A percentile compares a stretch with the other conserved stretches of the same genome.
phyloP scores from a whole-genome alignment of 2,888 invertebrate species.

The Augochlorella aurata region DNA sequence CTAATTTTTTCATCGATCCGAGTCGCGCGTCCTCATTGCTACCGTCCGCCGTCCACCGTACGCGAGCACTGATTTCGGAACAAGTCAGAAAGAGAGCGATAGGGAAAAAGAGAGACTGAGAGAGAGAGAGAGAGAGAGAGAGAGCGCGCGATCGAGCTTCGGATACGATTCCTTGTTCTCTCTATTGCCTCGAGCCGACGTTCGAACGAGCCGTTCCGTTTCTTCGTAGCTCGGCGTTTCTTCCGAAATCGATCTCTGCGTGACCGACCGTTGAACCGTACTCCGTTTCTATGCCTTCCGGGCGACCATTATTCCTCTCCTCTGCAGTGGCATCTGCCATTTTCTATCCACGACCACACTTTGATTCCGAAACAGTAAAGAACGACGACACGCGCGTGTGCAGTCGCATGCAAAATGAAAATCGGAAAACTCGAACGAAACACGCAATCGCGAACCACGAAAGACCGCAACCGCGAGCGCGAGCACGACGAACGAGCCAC shows the following conservation, averaged over 20 bases:
- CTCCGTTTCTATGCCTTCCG: constrained; percentile 15
- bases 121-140: no score
- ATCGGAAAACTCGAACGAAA: not conserved
- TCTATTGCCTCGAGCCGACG: constrained; percentile 4
- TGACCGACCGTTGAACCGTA: constrained; percentile 30
- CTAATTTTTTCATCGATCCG: constrained; percentile 47
- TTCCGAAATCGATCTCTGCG: constrained; percentile 42
- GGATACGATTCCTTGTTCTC: constrained; percentile 1
- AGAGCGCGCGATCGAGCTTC: not conserved
- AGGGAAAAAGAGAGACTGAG: no score
- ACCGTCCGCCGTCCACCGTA: constrained; percentile 2
- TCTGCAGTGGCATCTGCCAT: constrained; percentile 27
- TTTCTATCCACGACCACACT: not conserved
- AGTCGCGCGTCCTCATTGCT: constrained; percentile 50
- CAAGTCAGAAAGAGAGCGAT: no score
- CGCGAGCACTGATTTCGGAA: constrained; percentile 21
- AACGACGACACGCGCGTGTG: not conserved
- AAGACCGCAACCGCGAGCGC: constrained; percentile 65
- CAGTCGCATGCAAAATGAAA: not conserved
- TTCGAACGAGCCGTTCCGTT: constrained; percentile 5
- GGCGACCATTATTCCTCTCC: not conserved
- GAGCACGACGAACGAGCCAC: no score
- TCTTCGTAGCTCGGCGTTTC: constrained; percentile 21
- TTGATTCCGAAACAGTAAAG: not conserved
- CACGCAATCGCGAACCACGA: no score